phyloP scores from a whole-genome alignment of 2,113 vertebrate species.

The Rana temporaria region DNA sequence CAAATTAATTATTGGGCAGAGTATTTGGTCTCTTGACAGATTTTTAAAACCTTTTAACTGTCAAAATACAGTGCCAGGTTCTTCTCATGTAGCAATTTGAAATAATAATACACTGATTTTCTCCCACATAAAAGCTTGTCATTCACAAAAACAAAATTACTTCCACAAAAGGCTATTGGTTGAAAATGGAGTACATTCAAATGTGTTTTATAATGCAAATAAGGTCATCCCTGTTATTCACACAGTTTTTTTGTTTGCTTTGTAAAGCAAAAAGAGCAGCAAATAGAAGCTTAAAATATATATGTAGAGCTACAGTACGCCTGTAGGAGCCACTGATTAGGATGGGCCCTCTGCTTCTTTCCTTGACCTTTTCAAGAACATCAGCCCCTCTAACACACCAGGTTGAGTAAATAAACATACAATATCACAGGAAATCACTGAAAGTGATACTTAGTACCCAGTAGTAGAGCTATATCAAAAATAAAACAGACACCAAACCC shows the following conservation, averaged over 20 bases:
- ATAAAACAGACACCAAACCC: too few relatives aligned
- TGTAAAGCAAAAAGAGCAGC: not conserved
- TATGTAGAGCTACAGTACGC: too few relatives aligned
- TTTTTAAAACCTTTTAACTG: slow-evolving; percentile 12
- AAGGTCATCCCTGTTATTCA: not conserved
- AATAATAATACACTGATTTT: slow-evolving; percentile 33
- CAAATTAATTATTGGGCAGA: slow-evolving; percentile 9
- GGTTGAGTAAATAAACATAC: too few relatives aligned
- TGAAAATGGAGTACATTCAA: slow-evolving; percentile 19
- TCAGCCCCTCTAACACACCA: too few relatives aligned
- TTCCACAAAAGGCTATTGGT: slow-evolving; percentile 13
- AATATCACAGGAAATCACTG: too few relatives aligned
- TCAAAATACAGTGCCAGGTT: not conserved
- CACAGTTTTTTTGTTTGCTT: not conserved
- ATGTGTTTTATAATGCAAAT: slow-evolving; percentile 31
- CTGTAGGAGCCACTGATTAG: too few relatives aligned
- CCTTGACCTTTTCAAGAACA: too few relatives aligned
- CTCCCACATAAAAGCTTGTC: slow-evolving; percentile 24
- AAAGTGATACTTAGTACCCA: too few relatives aligned
- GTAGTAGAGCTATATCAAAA: too few relatives aligned
- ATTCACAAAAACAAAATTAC: slow-evolving; percentile 16
- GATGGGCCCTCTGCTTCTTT: too few relatives aligned
- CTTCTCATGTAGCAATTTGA: not conserved
- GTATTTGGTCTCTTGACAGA: not conserved
- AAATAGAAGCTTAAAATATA: not conserved